Percentiles rank a stretch among this genome's conserved stretches.
These are phyloP conservation scores for Agapornis canus DNA, from an alignment of 2,797 vertebrate genomes.

Conservation along the genomic window DNA sequence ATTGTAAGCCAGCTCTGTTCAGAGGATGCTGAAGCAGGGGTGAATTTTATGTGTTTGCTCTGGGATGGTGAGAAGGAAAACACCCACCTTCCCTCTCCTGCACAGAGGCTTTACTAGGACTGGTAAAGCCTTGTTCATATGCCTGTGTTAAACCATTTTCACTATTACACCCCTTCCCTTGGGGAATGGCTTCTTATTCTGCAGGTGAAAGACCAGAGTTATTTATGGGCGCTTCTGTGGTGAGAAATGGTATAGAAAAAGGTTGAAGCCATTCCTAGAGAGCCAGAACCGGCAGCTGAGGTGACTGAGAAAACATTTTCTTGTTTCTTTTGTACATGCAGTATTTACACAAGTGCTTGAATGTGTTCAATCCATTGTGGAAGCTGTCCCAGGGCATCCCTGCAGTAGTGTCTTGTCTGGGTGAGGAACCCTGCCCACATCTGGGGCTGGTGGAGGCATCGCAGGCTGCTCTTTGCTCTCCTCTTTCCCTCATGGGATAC, in stretches of 20 bases:
- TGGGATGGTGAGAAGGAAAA: not conserved
- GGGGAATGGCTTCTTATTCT: not conserved
- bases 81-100: not conserved
- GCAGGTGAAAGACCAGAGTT: not conserved
- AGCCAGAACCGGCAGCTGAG: not conserved
- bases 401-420: accelerated
- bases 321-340: not conserved
- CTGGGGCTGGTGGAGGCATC: accelerated
- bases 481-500: not conserved
- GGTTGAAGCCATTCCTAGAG: not conserved
- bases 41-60: not conserved
- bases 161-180: not conserved
- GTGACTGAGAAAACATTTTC: not conserved
- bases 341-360: not conserved
- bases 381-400: not conserved
- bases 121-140: not conserved
- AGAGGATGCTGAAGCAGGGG: not conserved
- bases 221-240: not conserved
- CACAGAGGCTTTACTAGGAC: not conserved
- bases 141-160: not conserved
- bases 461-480: not conserved
- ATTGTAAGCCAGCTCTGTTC: not conserved
- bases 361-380: accelerated
- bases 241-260: not conserved
- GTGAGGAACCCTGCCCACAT: not conserved